Percentiles rank a stretch among this genome's conserved stretches.
Conservation (phyloP, 2,797 vertebrate genomes). For the Alectoris magna region DNA sequence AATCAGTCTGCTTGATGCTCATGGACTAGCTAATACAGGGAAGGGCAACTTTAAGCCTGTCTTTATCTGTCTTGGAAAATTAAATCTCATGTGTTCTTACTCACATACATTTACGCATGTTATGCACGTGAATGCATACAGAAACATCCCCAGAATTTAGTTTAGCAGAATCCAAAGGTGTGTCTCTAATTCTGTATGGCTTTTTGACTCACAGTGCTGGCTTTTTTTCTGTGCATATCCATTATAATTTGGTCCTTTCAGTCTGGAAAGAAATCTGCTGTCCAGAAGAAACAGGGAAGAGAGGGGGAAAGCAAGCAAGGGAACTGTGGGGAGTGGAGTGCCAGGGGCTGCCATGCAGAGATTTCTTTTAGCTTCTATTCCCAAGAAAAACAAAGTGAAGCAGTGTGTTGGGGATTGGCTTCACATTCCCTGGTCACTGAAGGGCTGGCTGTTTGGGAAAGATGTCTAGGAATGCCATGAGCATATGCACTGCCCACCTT, state of each 20-base stretch:
- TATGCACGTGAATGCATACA: background rate
- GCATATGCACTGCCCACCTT: background rate
- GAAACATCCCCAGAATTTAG: background rate
- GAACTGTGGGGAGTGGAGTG: background rate
- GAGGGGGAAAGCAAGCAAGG: background rate
- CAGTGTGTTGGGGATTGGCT: background rate
- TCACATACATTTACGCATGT: background rate
- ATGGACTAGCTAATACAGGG: background rate
- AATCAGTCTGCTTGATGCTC: background rate
- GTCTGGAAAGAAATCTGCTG: constrained; percentile 13
- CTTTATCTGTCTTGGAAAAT: background rate
- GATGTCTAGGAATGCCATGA: background rate
- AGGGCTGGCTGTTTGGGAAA: background rate
- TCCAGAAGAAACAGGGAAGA: constrained; percentile 2
- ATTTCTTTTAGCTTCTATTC: background rate
- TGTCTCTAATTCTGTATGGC: background rate
- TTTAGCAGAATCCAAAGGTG: background rate
- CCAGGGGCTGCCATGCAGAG: constrained; percentile 30
- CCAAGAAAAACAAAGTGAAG: background rate
- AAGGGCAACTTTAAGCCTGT: background rate
- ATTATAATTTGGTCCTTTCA: background rate
- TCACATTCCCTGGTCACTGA: background rate
- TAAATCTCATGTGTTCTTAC: background rate
- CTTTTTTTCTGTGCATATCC: background rate
- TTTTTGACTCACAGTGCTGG: background rate